Evolutionary conservation across 2,888 invertebrate genomes (phyloP), one percentile per base, ranked within the genome.

Genomic region (Endotricha flammealis): DNA sequence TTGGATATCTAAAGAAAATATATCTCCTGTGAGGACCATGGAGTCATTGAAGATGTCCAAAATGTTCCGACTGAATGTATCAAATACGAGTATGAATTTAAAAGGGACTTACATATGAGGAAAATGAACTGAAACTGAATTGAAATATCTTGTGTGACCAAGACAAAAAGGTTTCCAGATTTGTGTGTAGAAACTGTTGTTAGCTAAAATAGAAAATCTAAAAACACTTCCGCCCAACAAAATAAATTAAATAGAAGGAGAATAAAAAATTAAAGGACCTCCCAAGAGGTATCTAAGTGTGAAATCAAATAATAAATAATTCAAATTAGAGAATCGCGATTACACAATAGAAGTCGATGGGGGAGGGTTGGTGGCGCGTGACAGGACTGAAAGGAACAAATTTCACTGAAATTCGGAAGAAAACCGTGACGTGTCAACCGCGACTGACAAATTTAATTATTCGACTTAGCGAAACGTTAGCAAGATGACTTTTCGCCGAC

Each of bases 381-480:
- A 79, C 80, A 73, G 68, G 70, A 74, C 64, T 57, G 56, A 76
- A 81, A 77, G 53, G 70, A 76, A 80, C 76, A 82, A 83, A 82
- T 79, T 73, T 73, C 72, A 67, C 74, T 22, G 29, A 25, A 33
- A 33, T 17, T 27, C 25, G 24, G 10, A n/a, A 11, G 20, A 17
- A 14, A 12, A 8, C 17, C 17, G 24, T 75, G 74, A 72, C 77
- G 75, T 74, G 86, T 82, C 87, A 87, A 82, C 79, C 82, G 71
- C 74, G 61, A 60, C 58, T 82, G 85, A 85, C 83, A 85, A 85
- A 86, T 83, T 82, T 73, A 82, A 85, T 86, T 86, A 86, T 83
- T 83, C 82, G 81, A 81, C 78, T 83, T 81, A 80, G 75, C 72
- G 81, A 81, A 83, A 83, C 78, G 83, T 83, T 83, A 83, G 72